Conservation (phyloP, 1,140 invertebrate genomes). For the Orius insidiosus region DNA sequence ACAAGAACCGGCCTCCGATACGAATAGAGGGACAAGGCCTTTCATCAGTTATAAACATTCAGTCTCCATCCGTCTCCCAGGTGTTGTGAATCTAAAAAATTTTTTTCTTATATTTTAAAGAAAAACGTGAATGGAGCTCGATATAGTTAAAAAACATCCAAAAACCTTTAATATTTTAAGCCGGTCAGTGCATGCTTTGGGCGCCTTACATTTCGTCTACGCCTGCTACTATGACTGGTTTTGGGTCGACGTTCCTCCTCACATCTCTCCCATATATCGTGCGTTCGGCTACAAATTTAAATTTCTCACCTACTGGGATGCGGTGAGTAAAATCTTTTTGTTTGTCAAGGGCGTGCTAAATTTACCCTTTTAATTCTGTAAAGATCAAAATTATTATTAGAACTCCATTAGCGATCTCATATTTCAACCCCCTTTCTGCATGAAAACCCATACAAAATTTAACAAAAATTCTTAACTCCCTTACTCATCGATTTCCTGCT, state of each 20-base stretch:
- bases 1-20: not conserved
- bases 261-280: conserved; percentile 25
- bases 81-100: not conserved
- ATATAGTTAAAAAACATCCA: not conserved
- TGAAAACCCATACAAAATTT: no score
- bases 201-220: conserved; percentile 46
- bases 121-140: conserved; percentile 8
- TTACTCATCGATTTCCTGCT: no score
- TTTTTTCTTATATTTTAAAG: no score
- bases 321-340: conserved; percentile 39
- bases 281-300: conserved; percentile 62
- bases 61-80: not conserved
- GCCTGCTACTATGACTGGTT: conserved; percentile 54
- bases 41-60: not conserved
- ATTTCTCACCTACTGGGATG: conserved; percentile 71
- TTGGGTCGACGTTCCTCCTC: conserved; percentile 42
- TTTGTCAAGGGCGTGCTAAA: not conserved
- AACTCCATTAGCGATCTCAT: not conserved
- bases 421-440: not conserved
- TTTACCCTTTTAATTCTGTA: not conserved
- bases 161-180: conserved; percentile 4
- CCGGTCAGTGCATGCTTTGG: conserved; percentile 37
- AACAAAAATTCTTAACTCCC: no score
- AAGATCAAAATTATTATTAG: not conserved
- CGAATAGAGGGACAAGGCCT: not conserved